Conservation (phyloP, 2,113 vertebrate species). For the Callaeas wilsoni region DNA sequence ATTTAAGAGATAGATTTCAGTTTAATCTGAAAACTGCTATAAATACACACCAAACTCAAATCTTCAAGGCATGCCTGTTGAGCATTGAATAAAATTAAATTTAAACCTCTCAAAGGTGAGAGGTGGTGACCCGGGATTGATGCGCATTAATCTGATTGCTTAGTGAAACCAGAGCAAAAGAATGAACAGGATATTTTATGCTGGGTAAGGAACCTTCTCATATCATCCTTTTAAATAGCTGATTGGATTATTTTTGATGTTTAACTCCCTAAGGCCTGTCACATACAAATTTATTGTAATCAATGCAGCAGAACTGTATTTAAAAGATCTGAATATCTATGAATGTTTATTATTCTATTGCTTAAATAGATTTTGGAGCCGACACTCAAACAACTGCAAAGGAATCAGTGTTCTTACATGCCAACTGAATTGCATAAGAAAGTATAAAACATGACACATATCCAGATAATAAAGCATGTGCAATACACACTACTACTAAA, state of each 20-base stretch:
- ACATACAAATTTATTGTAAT: background rate
- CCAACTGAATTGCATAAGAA: background rate
- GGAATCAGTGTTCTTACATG: background rate
- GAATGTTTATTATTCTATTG: background rate
- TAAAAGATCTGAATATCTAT: background rate
- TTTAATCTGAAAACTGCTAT: constrained; percentile 21
- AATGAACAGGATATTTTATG: constrained; percentile 18
- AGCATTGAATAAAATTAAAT: constrained; percentile 48
- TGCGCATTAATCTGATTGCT: constrained; percentile 45
- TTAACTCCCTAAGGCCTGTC: background rate
- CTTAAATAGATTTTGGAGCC: background rate
- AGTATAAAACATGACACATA: background rate
- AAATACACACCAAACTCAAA: constrained; percentile 14
- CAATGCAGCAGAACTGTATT: background rate
- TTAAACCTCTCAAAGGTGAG: constrained; percentile 40
- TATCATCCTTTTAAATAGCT: constrained; percentile 4
- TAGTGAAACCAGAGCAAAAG: constrained; percentile 11
- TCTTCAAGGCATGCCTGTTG: background rate
- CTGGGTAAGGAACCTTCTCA: background rate
- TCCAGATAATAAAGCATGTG: background rate
- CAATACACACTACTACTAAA: background rate
- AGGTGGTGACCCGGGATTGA: constrained; percentile 44
- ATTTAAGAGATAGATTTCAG: background rate
- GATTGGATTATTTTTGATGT: constrained; percentile 14
- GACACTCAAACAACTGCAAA: background rate